Base-by-base conservation (phyloP, 1,140 invertebrate genomes). In the Schlechtendalia chinensis region DNA sequence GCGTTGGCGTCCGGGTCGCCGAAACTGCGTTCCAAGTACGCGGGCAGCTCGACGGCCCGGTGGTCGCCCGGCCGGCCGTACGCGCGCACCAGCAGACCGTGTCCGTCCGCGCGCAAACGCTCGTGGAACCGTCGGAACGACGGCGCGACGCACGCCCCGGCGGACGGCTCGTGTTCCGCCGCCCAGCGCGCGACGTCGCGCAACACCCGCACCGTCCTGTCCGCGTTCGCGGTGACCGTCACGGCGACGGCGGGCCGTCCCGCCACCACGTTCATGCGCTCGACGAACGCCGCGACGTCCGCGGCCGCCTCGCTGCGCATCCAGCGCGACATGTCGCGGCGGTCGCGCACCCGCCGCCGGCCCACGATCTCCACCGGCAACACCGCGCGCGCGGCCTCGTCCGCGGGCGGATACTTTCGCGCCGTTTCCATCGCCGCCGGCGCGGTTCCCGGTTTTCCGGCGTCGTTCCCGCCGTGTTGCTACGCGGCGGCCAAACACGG, bases 231-330 rank as follows among this genome's bases (percentile, higher is more conserved):
- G 22, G n/a, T 27, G 19, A 4, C 32, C 32, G 32, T 8, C 32
- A 8, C 32, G 32, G 32, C 32, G 32, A 39, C 32, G 3, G 32
- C 32, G n/a, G 3, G 19, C 19, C 39, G 32, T 71, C 24, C 6
- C 5, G 45, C 45, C n/a, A 16, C 45, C n/a, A 11, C n/a, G 45
- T 71, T 71, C 67, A 71, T 71, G n/a, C n/a, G 67, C 0, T 22
- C n/a, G 11, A 71, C 45, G n/a, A 71, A 71, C 10, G 67, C n/a
- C 19, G 50, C 45, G 22, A 71, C 22, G 67, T 71, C 67, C n/a
- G n/a, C 45, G 17, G 50, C 1, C 0, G 67, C 67, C 16, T 71
- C 67, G n/a, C 67, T 71, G 22, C 67, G 22, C n/a, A 50, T 45
- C 67, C 67, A 71, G 1, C 22, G 17, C 6, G 22, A 50, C 67